These are phyloP conservation scores for Oryzias dopingdopingensis DNA, from an alignment of 2,797 vertebrate species.

Conservation along the genomic window DNA sequence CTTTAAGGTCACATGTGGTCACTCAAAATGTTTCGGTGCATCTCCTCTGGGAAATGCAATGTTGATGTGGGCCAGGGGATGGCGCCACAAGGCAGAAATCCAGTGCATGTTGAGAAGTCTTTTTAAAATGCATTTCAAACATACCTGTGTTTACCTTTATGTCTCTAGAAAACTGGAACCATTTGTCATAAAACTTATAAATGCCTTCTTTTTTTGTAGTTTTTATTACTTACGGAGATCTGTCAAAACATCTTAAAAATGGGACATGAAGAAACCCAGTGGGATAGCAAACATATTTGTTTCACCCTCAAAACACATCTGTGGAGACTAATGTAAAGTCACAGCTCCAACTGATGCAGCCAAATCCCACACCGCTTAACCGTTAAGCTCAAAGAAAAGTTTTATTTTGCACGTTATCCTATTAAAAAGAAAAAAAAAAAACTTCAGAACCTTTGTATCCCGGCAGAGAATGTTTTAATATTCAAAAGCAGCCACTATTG, in stretches of 20 bases:
- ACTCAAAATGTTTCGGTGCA: constrained; percentile 34
- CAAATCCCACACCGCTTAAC: constrained; percentile 71
- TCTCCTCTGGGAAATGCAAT: constrained; percentile 37
- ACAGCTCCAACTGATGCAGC: constrained; percentile 61
- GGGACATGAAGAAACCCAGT: constrained; percentile 50
- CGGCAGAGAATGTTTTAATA: constrained; percentile 83
- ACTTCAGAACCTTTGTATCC: constrained; percentile 77
- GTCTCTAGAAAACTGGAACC: not conserved
- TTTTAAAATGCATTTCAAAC: not conserved
- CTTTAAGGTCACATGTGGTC: constrained; percentile 62
- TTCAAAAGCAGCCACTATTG: constrained; percentile 79
- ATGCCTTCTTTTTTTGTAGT: constrained; percentile 4
- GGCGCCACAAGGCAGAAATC: constrained; percentile 51
- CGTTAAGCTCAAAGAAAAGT: constrained; percentile 75
- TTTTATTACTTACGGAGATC: constrained; percentile 14
- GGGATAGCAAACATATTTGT: constrained; percentile 70
- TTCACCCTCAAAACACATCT: constrained; percentile 72
- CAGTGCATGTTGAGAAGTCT: not conserved
- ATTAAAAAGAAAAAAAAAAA: constrained; percentile 72
- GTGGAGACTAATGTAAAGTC: constrained; percentile 53
- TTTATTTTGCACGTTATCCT: constrained; percentile 75
- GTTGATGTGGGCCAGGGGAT: constrained; percentile 51
- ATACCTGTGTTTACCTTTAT: too few relatives aligned
- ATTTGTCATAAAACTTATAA: too few relatives aligned
- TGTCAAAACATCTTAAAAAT: constrained; percentile 56